These are phyloP conservation scores for Sinocyclocheilus grahami DNA, from an alignment of 2,113 vertebrate species.

Conservation along the genomic window DNA sequence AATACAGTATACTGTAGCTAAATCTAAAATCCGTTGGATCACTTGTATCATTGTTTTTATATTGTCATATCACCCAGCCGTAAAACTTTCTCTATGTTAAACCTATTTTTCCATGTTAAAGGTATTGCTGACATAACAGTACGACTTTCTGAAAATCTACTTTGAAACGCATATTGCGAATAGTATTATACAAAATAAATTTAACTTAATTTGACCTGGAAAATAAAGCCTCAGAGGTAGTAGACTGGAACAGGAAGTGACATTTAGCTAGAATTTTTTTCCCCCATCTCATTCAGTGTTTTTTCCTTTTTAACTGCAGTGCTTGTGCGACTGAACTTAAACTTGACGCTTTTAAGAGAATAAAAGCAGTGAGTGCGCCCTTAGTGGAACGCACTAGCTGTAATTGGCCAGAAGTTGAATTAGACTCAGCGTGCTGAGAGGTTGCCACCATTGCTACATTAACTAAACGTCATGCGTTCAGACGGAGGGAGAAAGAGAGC, in stretches of 20 bases:
- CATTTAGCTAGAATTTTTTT: not conserved
- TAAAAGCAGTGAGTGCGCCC: slow-evolving; percentile 44
- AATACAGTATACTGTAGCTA: too few species aligned
- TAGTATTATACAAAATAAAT: not conserved
- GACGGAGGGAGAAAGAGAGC: slow-evolving; percentile 34
- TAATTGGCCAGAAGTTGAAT: slow-evolving; percentile 39
- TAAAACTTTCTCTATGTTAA: too few species aligned
- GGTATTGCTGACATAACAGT: not conserved
- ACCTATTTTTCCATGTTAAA: too few species aligned
- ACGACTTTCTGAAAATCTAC: not conserved
- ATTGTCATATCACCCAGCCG: too few species aligned
- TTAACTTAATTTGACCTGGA: not conserved
- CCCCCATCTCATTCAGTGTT: not conserved
- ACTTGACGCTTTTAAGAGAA: slow-evolving; percentile 23
- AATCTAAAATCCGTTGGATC: too few species aligned
- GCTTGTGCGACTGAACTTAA: not conserved
- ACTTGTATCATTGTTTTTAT: too few species aligned
- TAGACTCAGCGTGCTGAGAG: not conserved
- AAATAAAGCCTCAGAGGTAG: not conserved
- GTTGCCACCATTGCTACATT: slow-evolving; percentile 31
- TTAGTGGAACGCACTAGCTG: slow-evolving; percentile 45
- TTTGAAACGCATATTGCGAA: not conserved
- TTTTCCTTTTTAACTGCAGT: not conserved
- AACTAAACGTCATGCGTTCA: slow-evolving; percentile 27
- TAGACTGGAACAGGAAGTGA: not conserved